A percentile compares a stretch with the other conserved stretches of the same genome.
These are phyloP conservation scores for Hypotaenidia okinawae DNA, from an alignment of 2,797 vertebrate species.

Conservation along the genomic window DNA sequence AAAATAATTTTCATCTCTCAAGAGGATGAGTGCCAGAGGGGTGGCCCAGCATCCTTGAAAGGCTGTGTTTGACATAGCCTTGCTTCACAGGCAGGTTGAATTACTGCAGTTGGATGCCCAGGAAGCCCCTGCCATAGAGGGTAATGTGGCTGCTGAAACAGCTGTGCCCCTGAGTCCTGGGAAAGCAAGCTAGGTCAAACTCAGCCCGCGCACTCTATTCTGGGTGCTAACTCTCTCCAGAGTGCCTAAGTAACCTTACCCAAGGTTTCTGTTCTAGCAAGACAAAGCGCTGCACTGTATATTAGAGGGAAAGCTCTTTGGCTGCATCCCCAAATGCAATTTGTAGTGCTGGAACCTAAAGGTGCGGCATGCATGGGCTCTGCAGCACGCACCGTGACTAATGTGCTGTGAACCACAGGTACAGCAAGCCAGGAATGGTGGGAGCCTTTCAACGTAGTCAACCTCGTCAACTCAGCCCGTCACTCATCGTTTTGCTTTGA, in stretches of 20 bases:
- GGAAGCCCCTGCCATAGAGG: not conserved
- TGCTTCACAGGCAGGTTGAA: not conserved
- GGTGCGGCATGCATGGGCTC: not conserved
- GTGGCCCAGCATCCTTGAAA: not conserved
- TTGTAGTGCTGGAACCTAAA: not conserved
- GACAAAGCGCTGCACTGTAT: not conserved
- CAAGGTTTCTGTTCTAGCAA: not conserved
- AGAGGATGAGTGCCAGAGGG: not conserved
- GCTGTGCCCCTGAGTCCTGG: not conserved
- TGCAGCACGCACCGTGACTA: not conserved
- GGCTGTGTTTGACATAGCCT: not conserved
- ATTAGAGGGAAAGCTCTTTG: not conserved
- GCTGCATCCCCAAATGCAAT: not conserved
- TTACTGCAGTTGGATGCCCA: not conserved
- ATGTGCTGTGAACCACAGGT: not conserved
- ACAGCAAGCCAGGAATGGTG: not conserved
- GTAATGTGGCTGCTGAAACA: not conserved
- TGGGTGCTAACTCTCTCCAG: not conserved
- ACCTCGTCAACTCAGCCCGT: not conserved
- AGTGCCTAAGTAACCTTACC: not conserved
- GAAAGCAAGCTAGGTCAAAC: not conserved
- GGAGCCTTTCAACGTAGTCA: not conserved
- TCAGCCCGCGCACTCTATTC: accelerated
- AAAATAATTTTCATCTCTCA: not conserved
- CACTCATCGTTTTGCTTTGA: not conserved